Evolutionary conservation across 2,888 invertebrate species (phyloP).

Genomic region (Lypha dubia): DNA sequence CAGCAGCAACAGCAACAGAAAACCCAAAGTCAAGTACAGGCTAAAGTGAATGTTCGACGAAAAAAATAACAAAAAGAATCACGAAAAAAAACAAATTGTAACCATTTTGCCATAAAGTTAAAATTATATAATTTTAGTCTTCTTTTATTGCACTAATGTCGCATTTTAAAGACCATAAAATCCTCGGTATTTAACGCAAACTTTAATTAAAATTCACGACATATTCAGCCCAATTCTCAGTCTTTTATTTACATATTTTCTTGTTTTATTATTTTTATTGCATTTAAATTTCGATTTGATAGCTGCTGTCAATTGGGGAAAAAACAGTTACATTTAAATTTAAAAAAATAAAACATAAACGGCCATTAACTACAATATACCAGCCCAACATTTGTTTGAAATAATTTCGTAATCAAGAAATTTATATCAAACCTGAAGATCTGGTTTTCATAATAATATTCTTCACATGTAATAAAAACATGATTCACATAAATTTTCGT

Average conservation of each 20-base stretch:
- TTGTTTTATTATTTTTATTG: conserved; percentile 26
- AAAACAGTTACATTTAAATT: conserved; percentile 46
- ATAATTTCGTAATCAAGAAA: conserved; percentile 37
- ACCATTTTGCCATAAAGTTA: background rate
- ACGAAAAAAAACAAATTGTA: background rate
- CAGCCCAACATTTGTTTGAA: conserved; percentile 11
- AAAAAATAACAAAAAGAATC: background rate
- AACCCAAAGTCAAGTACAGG: background rate
- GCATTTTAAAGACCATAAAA: conserved; percentile 22
- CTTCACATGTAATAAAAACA: conserved; percentile 67
- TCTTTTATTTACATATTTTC: conserved; percentile 10
- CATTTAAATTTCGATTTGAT: conserved; percentile 38
- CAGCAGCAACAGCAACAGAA: too few species aligned
- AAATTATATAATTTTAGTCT: conserved; percentile 47
- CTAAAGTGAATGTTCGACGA: conserved; percentile 46
- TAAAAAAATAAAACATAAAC: too few species aligned
- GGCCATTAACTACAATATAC: conserved; percentile 34
- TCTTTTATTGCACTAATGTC: background rate
- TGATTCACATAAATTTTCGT: conserved; percentile 67
- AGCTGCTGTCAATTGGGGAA: conserved; percentile 51
- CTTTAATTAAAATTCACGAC: conserved; percentile 51
- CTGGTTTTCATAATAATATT: conserved; percentile 61
- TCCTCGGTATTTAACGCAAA: background rate
- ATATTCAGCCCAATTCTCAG: conserved; percentile 38
- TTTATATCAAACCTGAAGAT: conserved; percentile 44